These are phyloP conservation scores for Seriola aureovittata DNA, from an alignment of 2,113 vertebrate genomes.

Conservation along the genomic window DNA sequence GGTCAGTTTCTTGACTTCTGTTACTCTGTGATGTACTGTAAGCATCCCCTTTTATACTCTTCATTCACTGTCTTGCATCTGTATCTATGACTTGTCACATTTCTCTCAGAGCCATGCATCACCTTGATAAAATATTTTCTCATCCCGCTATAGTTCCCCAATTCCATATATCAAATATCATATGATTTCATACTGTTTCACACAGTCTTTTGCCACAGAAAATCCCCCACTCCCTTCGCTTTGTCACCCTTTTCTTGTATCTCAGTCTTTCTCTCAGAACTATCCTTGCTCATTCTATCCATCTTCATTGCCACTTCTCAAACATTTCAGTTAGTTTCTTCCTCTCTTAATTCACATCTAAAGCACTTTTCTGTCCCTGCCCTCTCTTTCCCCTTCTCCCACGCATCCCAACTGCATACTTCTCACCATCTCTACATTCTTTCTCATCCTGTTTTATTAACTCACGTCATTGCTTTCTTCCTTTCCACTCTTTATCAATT, in stretches of 20 bases:
- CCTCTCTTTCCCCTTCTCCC: no score
- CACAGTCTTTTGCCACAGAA: neutral
- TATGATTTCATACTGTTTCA: conserved; percentile 8
- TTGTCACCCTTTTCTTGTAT: conserved; percentile 11
- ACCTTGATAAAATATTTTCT: no score
- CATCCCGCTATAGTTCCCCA: neutral
- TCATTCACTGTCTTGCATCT: no score
- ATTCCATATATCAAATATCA: neutral
- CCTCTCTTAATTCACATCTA: neutral
- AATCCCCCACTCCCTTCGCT: neutral
- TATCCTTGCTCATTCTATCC: neutral
- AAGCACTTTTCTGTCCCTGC: neutral
- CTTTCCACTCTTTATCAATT: conserved; percentile 14
- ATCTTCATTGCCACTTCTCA: neutral
- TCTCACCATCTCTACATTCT: neutral
- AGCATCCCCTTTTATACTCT: neutral
- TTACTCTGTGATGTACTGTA: neutral
- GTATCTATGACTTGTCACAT: no score
- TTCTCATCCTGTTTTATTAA: neutral
- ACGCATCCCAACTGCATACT: neutral
- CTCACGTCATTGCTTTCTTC: neutral
- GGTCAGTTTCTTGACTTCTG: neutral
- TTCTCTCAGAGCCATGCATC: no score
- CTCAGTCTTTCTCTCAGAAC: neutral
- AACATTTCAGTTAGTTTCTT: neutral